Conservation (phyloP, 1,140 invertebrate species). For the Drosophila takahashii region DNA sequence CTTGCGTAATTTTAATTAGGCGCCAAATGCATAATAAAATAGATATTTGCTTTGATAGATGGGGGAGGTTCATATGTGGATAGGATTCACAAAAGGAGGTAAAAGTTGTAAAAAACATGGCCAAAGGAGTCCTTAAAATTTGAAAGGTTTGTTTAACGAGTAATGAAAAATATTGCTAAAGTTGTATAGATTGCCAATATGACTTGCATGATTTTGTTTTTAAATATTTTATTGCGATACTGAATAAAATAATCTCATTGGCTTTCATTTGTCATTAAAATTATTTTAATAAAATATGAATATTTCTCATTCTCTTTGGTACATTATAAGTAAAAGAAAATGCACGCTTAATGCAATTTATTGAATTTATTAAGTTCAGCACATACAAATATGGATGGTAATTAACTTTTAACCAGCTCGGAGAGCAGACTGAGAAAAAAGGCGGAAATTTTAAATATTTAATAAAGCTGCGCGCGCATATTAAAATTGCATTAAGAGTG, state of each 20-base stretch:
- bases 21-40: conserved; percentile 74
- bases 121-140: background rate
- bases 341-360: conserved; percentile 38
- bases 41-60: conserved; percentile 20
- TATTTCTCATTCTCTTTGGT: background rate
- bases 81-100: background rate
- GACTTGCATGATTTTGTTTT: background rate
- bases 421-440: conserved; percentile 12
- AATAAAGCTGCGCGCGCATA: conserved; percentile 81
- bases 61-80: conserved; percentile 9
- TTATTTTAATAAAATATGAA: no score
- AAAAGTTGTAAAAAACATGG: background rate
- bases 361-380: conserved; percentile 64
- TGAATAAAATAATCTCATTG: conserved; percentile 4
- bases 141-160: background rate
- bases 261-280: background rate
- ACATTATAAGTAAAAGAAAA: conserved; percentile 20
- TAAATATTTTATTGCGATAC: no score
- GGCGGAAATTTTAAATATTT: conserved; percentile 65
- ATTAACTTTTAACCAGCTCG: conserved; percentile 60
- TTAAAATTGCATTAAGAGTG: conserved; percentile 81
- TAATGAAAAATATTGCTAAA: background rate
- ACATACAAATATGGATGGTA: conserved; percentile 53
- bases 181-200: background rate
- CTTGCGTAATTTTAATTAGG: conserved; percentile 69